phyloP scores from a whole-genome alignment of 2,888 invertebrate species.

The Callyntrura guangdongensis region DNA sequence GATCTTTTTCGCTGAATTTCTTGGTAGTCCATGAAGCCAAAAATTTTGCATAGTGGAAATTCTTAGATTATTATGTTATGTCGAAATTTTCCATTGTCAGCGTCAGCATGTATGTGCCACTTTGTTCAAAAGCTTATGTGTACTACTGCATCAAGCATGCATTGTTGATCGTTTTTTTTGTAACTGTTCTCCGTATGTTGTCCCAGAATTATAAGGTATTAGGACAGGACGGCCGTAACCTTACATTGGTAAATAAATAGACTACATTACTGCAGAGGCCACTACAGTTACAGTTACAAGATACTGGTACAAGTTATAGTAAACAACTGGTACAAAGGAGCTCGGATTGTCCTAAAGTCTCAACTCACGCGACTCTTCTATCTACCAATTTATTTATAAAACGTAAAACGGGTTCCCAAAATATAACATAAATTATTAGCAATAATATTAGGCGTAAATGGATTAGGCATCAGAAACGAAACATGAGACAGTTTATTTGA shows the following conservation, averaged over 20 bases:
- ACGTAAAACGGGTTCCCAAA: not conserved
- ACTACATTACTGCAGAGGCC: not conserved
- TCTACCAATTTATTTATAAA: not conserved
- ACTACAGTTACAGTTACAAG: no score
- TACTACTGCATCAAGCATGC: not conserved
- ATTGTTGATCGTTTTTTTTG: no score
- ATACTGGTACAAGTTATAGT: no score
- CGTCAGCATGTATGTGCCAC: no score
- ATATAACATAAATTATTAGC: constrained; percentile 1
- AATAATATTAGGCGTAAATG: constrained; percentile 25
- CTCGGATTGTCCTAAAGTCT: not conserved
- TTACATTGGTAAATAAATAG: not conserved
- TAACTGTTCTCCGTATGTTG: no score
- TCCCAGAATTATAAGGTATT: no score
- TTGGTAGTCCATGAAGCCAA: no score
- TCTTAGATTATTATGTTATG: no score
- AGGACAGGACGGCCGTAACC: no score
- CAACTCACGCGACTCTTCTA: not conserved
- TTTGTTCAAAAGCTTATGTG: not conserved
- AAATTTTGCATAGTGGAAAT: no score
- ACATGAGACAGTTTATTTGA: constrained; percentile 7
- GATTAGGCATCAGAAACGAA: constrained; percentile 23
- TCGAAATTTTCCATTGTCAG: no score
- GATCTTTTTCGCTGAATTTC: no score
- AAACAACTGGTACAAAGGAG: constrained; percentile 26